These are phyloP conservation scores for Anoplopoma fimbria DNA, from an alignment of 2,113 vertebrate genomes.

Conservation along the genomic window DNA sequence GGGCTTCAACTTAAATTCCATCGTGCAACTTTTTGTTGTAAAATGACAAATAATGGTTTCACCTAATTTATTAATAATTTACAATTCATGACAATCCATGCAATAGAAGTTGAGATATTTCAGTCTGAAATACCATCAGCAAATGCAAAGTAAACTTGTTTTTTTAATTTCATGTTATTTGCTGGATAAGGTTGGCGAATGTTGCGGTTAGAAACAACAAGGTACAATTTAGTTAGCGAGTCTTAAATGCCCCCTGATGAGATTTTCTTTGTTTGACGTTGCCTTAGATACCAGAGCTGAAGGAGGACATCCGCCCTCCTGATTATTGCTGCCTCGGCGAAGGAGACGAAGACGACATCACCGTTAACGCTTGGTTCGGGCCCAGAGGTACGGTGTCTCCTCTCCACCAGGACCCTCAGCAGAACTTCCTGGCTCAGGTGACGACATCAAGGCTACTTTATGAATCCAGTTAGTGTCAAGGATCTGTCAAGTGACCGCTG, in stretches of 20 bases:
- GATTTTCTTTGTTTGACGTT: conserved; percentile 19
- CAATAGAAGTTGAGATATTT: not conserved
- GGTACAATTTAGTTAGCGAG: not conserved
- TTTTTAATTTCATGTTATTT: not conserved
- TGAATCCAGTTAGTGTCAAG: conserved; percentile 25
- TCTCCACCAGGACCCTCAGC: conserved; percentile 96
- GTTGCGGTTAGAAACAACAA: conserved; percentile 3
- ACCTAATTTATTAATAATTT: not conserved
- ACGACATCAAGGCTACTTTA: not conserved
- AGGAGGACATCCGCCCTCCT: conserved; percentile 91
- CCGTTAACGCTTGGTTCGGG: conserved; percentile 97
- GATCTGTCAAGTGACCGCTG: conserved; percentile 2
- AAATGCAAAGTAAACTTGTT: not conserved
- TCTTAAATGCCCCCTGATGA: not conserved
- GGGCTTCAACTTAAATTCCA: not conserved
- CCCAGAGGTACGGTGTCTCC: conserved; percentile 93
- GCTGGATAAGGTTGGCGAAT: not conserved
- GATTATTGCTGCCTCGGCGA: conserved; percentile 96
- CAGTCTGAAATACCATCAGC: not conserved
- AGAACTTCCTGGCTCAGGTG: conserved; percentile 96
- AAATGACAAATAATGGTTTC: not conserved
- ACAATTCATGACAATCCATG: not conserved
- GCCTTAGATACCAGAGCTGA: conserved; percentile 92
- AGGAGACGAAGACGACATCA: conserved; percentile 93
- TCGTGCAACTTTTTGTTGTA: not conserved